Evolutionary conservation across 2,797 vertebrate genomes (phyloP).

Genomic region (Syncerus caffer): DNA sequence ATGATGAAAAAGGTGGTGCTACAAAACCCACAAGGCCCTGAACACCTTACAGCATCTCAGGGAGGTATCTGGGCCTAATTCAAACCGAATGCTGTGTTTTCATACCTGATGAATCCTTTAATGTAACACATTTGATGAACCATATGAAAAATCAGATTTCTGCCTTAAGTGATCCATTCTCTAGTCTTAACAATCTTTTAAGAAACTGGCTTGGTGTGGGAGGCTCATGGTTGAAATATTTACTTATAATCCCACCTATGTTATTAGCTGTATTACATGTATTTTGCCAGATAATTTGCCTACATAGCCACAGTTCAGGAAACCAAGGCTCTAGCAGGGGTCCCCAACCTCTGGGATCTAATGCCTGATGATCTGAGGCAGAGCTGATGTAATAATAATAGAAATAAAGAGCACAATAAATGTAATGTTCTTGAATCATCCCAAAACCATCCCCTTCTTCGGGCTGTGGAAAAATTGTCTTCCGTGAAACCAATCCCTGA

Average conservation of each 20-base stretch:
- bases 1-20: neutral
- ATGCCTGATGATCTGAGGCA: neutral
- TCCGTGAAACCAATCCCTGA: neutral
- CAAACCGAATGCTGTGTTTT: neutral
- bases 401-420: neutral
- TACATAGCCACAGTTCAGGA: neutral
- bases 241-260: neutral
- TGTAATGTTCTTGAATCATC: neutral
- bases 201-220: neutral
- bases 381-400: neutral
- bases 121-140: neutral
- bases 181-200: neutral
- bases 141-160: neutral
- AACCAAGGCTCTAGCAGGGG: neutral
- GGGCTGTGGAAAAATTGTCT: neutral
- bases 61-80: neutral
- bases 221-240: neutral
- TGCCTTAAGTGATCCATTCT: neutral
- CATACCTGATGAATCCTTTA: neutral
- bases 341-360: neutral
- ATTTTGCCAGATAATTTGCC: neutral
- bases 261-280: neutral
- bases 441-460: neutral
- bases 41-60: neutral
- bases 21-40: neutral